Base-by-base conservation (phyloP, 2,888 invertebrate species). In the Autographa pulchrina region DNA sequence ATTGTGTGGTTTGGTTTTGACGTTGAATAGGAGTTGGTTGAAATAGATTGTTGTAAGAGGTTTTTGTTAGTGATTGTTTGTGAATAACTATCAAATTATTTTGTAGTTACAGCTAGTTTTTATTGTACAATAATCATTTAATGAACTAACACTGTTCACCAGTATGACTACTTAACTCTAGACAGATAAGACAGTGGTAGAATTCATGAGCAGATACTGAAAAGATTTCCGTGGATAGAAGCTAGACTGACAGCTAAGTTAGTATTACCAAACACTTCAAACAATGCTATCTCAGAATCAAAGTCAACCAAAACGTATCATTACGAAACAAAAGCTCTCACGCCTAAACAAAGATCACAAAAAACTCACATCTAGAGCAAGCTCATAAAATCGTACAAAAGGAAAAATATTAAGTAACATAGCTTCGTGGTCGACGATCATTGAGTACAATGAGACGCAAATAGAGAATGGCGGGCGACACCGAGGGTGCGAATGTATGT, bases 401-500 rank as follows among this genome's bases (percentile, higher is more conserved):
- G 20, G 67, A 68, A 69, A 77, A 69, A 32, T 68, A 73, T 73
- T 80, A 60, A 66, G 77, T 68, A 75, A 72, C 56, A 62, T 61
- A 56, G 70, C 62, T 66, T 76, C 61, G 68, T 68, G 78, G 77
- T 73, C 68, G 74, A 62, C 9, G 60, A 74, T 77, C 77, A 77
- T 80, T 80, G 73, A 63, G 77, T 63, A 82, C 80, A 80, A 74
- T 77, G 75, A 70, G 72, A 75, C 82, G 78, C 70, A 86, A 82
- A 83, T 81, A 80, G 80, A 85, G 82, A 81, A 82, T 80, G 81
- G 78, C 84, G 82, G 75, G 80, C 78, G 77, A 78, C 84, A 83
- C 79, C 75, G 84, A 83, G 88, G 89, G 89, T 82, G 88, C 81
- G 80, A 87, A 86, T 84, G 86, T 85, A 86, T 83, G 86, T 84